These are phyloP conservation scores for Cryptophagus acutangulus DNA, from an alignment of 2,888 invertebrate species.

Conservation along the genomic window DNA sequence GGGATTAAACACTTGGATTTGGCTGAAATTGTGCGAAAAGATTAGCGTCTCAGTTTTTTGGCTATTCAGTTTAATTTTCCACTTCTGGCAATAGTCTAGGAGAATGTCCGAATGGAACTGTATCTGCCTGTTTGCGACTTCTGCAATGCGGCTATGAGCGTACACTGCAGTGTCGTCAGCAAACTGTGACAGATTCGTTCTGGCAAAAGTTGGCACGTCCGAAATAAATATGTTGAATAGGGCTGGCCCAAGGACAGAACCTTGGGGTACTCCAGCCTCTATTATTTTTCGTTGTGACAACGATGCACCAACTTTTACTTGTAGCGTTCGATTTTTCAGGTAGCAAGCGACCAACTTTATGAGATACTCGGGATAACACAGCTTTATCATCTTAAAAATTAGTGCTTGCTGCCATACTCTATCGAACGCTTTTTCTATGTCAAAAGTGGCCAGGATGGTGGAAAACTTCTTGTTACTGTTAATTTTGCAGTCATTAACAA, in stretches of 20 bases:
- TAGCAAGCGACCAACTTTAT: not conserved
- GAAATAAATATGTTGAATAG: not conserved
- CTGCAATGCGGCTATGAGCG: not conserved
- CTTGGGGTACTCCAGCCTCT: not conserved
- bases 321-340: not conserved
- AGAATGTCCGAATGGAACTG: not conserved
- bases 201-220: not conserved
- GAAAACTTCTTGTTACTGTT: not conserved
- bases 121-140: not conserved
- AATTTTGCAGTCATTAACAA: not conserved
- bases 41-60: not conserved
- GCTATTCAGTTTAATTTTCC: not conserved
- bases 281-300: not conserved
- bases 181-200: not conserved
- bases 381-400: not conserved
- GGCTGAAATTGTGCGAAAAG: not conserved
- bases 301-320: not conserved
- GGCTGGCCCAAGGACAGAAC: not conserved
- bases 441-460: not conserved
- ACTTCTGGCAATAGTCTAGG: not conserved
- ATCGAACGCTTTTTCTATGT: constrained; percentile 2
- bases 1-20: not conserved
- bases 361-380: not conserved
- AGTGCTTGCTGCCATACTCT: constrained; percentile 1
- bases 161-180: not conserved